Evolutionary conservation across 2,113 vertebrate species (phyloP).

Genomic region (Pionites leucogaster): DNA sequence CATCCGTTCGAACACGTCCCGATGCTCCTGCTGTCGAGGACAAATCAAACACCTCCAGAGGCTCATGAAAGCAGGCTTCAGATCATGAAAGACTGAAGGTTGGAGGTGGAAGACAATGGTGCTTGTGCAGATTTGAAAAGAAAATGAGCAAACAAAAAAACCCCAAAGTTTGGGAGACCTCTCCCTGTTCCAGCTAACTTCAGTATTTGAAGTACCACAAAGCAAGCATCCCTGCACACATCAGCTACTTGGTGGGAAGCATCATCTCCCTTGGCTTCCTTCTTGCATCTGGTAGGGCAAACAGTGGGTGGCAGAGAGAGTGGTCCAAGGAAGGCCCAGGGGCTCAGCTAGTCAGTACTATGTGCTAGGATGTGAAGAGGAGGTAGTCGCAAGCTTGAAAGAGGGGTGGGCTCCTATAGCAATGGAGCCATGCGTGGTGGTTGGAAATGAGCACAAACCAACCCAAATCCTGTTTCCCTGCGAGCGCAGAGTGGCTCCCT

Average conservation of each 20-base stretch:
- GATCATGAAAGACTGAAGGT: background rate
- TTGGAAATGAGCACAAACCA: rapidly evolving
- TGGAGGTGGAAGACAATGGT: background rate
- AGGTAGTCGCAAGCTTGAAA: slow-evolving; percentile 5
- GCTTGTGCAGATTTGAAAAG: background rate
- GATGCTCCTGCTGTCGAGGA: background rate
- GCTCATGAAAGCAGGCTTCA: background rate
- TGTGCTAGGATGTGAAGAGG: background rate
- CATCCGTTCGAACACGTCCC: rapidly evolving
- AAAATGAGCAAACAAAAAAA: rapidly evolving
- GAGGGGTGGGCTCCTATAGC: background rate
- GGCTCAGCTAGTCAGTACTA: background rate
- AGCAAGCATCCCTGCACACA: background rate
- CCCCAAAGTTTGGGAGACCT: background rate
- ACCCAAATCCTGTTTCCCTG: background rate
- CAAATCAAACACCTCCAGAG: background rate
- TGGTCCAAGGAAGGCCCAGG: background rate
- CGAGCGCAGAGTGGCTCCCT: background rate
- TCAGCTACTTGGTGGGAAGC: background rate
- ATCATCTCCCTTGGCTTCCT: background rate
- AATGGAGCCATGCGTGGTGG: rapidly evolving
- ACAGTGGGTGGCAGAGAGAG: rapidly evolving
- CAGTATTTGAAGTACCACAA: background rate
- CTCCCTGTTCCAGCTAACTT: background rate
- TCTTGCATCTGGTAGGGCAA: rapidly evolving